Evolutionary conservation across 2,113 vertebrate genomes (phyloP).

Genomic region (Miniopterus natalensis): DNA sequence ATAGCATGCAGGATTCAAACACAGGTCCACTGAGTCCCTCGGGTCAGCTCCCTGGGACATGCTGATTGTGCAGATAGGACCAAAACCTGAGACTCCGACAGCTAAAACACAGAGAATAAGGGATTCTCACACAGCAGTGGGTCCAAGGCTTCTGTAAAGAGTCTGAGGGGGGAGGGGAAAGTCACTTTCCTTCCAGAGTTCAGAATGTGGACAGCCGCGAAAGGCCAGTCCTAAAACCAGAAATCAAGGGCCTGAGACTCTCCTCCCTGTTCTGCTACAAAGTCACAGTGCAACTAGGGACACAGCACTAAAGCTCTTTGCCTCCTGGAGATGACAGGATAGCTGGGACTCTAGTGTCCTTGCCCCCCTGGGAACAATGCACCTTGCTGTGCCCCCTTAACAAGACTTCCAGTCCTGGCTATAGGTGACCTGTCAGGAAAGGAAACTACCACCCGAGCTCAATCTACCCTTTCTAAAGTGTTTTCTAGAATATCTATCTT

Average conservation of each 20-base stretch:
- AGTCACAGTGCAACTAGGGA: not conserved
- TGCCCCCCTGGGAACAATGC: rapidly evolving
- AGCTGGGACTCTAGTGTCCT: not conserved
- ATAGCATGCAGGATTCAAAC: not conserved
- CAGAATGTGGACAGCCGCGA: not conserved
- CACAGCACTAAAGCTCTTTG: not conserved
- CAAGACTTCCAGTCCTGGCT: not conserved
- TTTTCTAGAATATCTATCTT: slow-evolving; percentile 45
- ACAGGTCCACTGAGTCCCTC: not conserved
- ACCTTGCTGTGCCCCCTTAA: not conserved
- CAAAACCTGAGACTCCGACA: not conserved
- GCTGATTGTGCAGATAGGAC: not conserved
- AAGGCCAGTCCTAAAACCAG: not conserved
- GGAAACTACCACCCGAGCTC: not conserved
- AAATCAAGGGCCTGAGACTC: not conserved
- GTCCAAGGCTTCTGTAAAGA: not conserved
- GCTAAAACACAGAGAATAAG: not conserved
- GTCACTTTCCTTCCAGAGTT: not conserved
- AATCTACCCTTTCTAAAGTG: not conserved
- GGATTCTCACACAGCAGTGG: not conserved
- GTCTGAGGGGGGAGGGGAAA: not conserved
- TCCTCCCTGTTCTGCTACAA: not conserved
- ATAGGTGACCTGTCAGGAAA: not conserved
- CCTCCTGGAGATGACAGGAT: rapidly evolving
- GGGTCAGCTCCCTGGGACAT: not conserved